phyloP scores from a whole-genome alignment of 2,113 vertebrate species.

The Scortum barcoo region DNA sequence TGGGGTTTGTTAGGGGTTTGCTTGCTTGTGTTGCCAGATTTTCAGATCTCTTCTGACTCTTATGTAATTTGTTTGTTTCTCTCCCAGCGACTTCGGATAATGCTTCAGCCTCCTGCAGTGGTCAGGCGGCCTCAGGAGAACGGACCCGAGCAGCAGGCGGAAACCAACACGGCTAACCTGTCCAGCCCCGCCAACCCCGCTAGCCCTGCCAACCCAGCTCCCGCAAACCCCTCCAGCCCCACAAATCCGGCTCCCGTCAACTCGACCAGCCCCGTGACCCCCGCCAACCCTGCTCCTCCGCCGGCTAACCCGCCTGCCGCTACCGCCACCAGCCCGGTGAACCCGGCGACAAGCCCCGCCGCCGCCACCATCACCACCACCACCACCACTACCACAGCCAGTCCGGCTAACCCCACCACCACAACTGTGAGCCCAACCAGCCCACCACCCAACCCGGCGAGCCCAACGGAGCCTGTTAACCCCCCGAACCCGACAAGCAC shows the following conservation, averaged over 20 bases:
- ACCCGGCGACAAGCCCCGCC: slow-evolving; percentile 59
- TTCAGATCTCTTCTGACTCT: background rate
- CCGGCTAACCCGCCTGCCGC: slow-evolving; percentile 68
- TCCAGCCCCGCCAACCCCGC: slow-evolving; percentile 62
- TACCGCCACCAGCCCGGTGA: slow-evolving; percentile 80
- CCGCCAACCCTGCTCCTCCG: slow-evolving; percentile 28
- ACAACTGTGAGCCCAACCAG: slow-evolving; percentile 71
- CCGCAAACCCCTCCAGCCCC: slow-evolving; percentile 78
- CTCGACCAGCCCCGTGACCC: slow-evolving; percentile 57
- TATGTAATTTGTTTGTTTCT: slow-evolving; percentile 18
- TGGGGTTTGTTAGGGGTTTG: slow-evolving; percentile 1
- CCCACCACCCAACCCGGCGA: slow-evolving; percentile 66
- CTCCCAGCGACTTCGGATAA: slow-evolving; percentile 92
- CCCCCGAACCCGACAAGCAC: slow-evolving; percentile 73
- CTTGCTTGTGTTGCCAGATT: background rate
- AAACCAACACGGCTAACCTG: slow-evolving; percentile 72
- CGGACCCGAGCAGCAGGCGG: slow-evolving; percentile 89
- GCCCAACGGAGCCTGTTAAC: slow-evolving; percentile 68
- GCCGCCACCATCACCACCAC: slow-evolving; percentile 53
- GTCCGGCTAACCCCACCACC: slow-evolving; percentile 50
- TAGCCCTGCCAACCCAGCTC: slow-evolving; percentile 70
- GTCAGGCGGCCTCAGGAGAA: slow-evolving; percentile 89
- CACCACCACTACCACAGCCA: slow-evolving; percentile 41
- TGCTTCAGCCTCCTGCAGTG: slow-evolving; percentile 92
- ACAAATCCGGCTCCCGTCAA: slow-evolving; percentile 73